Evolutionary conservation across 2,113 vertebrate genomes (phyloP).

Genomic region (Miniopterus natalensis): DNA sequence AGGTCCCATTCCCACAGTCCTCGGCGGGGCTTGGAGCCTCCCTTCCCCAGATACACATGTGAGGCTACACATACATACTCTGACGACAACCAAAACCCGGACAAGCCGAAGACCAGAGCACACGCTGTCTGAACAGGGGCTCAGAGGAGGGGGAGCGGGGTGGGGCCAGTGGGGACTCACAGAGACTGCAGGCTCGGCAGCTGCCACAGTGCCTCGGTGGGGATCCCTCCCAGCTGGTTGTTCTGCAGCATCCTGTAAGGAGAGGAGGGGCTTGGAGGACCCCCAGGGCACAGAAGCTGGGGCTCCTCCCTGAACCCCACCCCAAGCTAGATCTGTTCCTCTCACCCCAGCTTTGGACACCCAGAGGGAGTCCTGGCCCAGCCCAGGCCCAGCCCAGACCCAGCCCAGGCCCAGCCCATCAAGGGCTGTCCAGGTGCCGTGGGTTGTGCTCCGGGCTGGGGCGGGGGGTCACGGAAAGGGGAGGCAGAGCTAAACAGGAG

Average conservation of each 20-base stretch:
- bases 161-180: slow-evolving; percentile 89
- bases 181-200: slow-evolving; percentile 96
- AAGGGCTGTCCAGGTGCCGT: neutral
- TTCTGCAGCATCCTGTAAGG: slow-evolving; percentile 96
- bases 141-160: neutral
- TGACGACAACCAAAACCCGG: slow-evolving; percentile 50
- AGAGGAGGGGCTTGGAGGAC: slow-evolving; percentile 70
- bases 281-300: neutral
- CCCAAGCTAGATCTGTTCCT: neutral
- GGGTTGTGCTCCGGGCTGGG: rapidly evolving
- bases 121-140: slow-evolving; percentile 36
- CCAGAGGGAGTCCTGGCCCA: neutral
- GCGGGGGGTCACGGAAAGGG: neutral
- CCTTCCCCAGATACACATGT: neutral
- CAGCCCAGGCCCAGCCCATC: too few relatives aligned
- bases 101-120: slow-evolving; percentile 60
- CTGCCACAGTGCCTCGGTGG: slow-evolving; percentile 94
- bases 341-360: neutral
- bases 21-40: neutral
- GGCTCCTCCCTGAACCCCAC: neutral
- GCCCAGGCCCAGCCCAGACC: neutral
- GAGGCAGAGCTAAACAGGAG: neutral
- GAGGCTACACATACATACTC: neutral
- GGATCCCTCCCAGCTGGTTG: slow-evolving; percentile 94
- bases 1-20: slow-evolving; percentile 63